phyloP scores from a whole-genome alignment of 2,113 vertebrate species.

The Misgurnus anguillicaudatus region DNA sequence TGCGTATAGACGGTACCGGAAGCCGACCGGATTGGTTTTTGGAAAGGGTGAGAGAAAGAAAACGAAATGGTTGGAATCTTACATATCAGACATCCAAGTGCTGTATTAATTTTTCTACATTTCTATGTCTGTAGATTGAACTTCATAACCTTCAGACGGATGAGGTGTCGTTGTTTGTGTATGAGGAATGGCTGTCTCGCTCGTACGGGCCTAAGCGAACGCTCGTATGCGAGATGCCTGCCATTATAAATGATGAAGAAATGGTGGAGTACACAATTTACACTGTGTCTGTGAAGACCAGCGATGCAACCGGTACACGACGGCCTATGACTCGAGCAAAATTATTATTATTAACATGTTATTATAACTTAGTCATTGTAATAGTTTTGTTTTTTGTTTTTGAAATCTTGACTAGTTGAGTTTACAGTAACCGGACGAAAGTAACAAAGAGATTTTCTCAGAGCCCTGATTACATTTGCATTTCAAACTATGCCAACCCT shows the following conservation, averaged over 20 bases:
- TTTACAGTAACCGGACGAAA: too few species aligned
- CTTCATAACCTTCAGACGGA: conserved; percentile 83
- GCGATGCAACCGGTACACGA: conserved; percentile 80
- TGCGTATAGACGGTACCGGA: conserved; percentile 86
- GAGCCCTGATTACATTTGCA: too few species aligned
- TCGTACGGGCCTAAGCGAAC: conserved; percentile 78
- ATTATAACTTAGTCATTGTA: too few species aligned
- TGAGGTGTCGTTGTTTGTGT: conserved; percentile 85
- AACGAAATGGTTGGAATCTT: background rate
- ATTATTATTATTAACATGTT: too few species aligned
- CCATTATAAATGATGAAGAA: conserved; percentile 81
- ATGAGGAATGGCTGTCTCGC: conserved; percentile 90
- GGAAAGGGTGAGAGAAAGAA: conserved; percentile 64
- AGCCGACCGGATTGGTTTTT: conserved; percentile 92
- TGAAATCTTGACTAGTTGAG: background rate
- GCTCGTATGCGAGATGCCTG: conserved; percentile 87
- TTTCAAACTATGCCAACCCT: too few species aligned
- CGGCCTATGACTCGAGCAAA: background rate
- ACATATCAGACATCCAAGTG: conserved; percentile 16
- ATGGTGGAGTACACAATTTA: conserved; percentile 93
- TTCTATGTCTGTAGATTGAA: conserved; percentile 74
- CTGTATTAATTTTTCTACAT: background rate
- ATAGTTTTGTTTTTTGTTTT: background rate
- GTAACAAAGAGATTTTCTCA: too few species aligned
- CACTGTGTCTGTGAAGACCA: conserved; percentile 87